A percentile compares a stretch with the other conserved stretches of the same genome.
phyloP scores from a whole-genome alignment of 2,113 vertebrate genomes.

The Ammodytes dubius region DNA sequence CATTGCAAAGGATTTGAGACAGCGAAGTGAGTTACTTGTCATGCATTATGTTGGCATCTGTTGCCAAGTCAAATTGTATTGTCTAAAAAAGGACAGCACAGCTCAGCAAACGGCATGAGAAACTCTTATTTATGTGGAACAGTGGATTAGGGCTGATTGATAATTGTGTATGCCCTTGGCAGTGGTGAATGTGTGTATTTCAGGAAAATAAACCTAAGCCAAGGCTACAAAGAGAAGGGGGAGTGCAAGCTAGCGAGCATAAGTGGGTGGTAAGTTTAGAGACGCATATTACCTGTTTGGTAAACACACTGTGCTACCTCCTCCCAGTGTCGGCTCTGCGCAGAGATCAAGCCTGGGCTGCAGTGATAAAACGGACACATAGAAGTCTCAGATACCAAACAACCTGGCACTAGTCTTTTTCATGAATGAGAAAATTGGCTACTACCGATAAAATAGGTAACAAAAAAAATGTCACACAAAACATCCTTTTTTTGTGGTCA shows the following conservation, averaged over 20 bases:
- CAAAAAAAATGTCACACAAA: not conserved
- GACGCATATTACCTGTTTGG: conserved; percentile 44
- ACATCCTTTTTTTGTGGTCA: not conserved
- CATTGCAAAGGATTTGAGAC: conserved; percentile 78
- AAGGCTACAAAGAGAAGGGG: conserved; percentile 63
- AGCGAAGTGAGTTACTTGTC: conserved; percentile 73
- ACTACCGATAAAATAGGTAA: not conserved
- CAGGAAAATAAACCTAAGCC: conserved; percentile 79
- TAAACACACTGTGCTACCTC: conserved; percentile 55
- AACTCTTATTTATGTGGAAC: conserved; percentile 81
- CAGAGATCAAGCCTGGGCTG: conserved; percentile 35
- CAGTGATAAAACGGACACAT: conserved; percentile 21
- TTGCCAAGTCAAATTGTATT: conserved; percentile 80
- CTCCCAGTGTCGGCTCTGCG: conserved; percentile 39
- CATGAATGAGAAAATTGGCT: not conserved
- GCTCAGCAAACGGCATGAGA: conserved; percentile 76
- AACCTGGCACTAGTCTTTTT: conserved; percentile 4
- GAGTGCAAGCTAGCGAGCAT: conserved; percentile 54
- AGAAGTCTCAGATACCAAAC: conserved; percentile 2
- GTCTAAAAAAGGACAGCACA: conserved; percentile 76
- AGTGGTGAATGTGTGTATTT: conserved; percentile 82
- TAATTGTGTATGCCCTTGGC: conserved; percentile 85
- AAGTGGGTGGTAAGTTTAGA: conserved; percentile 67
- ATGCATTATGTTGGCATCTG: conserved; percentile 72
- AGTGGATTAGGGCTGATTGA: conserved; percentile 84